Conservation (phyloP, 2,113 vertebrate genomes). For the Tragelaphus imberbis region DNA sequence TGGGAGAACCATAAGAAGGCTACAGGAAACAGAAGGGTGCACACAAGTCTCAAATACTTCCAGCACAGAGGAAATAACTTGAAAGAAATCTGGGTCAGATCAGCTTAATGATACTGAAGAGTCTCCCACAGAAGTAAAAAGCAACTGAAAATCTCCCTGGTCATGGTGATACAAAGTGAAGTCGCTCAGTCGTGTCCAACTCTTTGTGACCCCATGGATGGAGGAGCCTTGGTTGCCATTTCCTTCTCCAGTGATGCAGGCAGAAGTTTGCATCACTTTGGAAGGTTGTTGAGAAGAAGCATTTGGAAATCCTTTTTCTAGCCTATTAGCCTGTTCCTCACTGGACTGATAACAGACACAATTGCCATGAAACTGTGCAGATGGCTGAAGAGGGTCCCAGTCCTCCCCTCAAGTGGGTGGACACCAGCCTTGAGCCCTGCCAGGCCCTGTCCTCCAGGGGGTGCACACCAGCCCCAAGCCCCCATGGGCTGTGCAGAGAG, state of each 20-base stretch:
- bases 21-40: not conserved
- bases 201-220: not conserved
- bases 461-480: not conserved
- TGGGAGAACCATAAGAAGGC: not conserved
- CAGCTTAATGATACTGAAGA: not conserved
- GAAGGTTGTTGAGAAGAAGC: not conserved
- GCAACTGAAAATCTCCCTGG: not conserved
- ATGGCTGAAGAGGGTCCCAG: not conserved
- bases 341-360: not conserved
- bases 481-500: not conserved
- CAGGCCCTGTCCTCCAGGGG: not conserved
- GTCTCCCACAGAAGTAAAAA: not conserved
- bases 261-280: not conserved
- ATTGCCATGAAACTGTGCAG: not conserved
- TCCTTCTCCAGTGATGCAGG: not conserved
- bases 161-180: not conserved
- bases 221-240: not conserved
- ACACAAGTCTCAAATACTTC: not conserved
- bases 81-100: not conserved
- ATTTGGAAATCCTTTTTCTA: not conserved
- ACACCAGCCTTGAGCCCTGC: not conserved
- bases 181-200: accelerated
- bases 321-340: not conserved
- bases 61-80: not conserved
- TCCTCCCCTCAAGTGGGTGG: not conserved